Base-by-base conservation (phyloP, 2,888 invertebrate species). In the Ophion ellenae region DNA sequence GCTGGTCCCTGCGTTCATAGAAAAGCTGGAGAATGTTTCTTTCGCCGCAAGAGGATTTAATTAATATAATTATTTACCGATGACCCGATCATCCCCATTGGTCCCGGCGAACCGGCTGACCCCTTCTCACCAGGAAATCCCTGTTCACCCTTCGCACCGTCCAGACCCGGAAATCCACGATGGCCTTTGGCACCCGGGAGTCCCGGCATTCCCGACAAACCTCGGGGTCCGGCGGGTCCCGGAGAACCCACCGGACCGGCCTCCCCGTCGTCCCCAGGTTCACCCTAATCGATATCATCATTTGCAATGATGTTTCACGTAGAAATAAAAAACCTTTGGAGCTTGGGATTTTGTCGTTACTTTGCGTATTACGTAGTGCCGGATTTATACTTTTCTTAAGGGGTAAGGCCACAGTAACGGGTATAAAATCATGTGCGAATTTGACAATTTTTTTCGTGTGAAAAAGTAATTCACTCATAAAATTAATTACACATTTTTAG, bases 181-280 rank as follows among this genome's bases (percentile, higher is more conserved):
- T 98, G 98, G 0, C 98, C 98, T 94, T 98, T 98, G 0, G 96
- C 93, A 2, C 98, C 98, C 2, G 97, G 97, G 6, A 97, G 94
- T 0, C 98, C 98, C 0, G 97, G 97, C 94, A 97, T 95, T 61
- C 98, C 96, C 4, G 96, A 95, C 10, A 96, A 93, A 0, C 98
- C 98, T 88, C 97, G 95, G 0, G 97, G 95, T 0, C 98, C 98
- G 0, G 96, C 94, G 28, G 96, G 96, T 0, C 98, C 98, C 5
- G 95, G 93, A 6, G 96, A 94, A 32, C 98, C 98, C 3, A 96
- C 92, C n/a, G 96, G 95, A 0, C 98, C 98, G 0, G 96, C 94
- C 94, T 97, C 98, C 36, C 97, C 98, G 94, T 97, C 98, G 94
- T 97, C 98, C 82, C 97, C 98, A 83, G 95, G 95, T 91, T 95